These are phyloP conservation scores for Sebastes umbrosus DNA, from an alignment of 2,797 vertebrate species.

Conservation along the genomic window DNA sequence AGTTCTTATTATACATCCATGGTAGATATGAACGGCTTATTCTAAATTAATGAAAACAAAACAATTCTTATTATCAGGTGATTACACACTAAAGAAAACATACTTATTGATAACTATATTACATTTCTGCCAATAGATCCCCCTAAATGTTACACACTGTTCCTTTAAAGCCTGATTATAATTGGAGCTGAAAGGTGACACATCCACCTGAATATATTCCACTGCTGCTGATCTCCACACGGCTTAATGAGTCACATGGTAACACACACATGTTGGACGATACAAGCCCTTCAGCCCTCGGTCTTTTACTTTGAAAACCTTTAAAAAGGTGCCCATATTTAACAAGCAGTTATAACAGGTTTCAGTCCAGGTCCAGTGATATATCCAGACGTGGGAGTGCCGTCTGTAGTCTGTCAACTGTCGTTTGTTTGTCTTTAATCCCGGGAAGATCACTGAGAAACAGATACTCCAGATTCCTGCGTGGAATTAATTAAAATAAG, in stretches of 20 bases:
- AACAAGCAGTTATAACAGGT: background rate
- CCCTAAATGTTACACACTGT: too few relatives aligned
- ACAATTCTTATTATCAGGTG: too few relatives aligned
- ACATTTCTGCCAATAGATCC: too few relatives aligned
- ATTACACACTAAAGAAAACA: too few relatives aligned
- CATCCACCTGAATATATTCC: background rate
- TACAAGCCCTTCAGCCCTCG: background rate
- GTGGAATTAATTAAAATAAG: conserved; percentile 16
- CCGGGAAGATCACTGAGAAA: conserved; percentile 93
- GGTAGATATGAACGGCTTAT: too few relatives aligned
- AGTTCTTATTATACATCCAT: too few relatives aligned
- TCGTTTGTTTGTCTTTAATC: conserved; percentile 84
- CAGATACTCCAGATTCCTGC: conserved; percentile 91
- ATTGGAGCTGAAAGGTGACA: background rate
- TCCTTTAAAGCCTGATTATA: background rate
- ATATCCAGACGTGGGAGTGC: conserved; percentile 87
- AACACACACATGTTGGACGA: background rate
- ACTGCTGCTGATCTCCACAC: background rate
- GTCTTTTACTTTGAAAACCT: background rate
- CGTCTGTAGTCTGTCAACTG: conserved; percentile 80
- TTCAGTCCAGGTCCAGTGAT: conserved; percentile 85
- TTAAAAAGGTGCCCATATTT: background rate
- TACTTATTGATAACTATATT: too few relatives aligned
- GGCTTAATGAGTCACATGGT: background rate
- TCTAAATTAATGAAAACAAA: too few relatives aligned